Evolutionary conservation across 2,797 vertebrate genomes (phyloP).

Genomic region (Clarias fuscus): DNA sequence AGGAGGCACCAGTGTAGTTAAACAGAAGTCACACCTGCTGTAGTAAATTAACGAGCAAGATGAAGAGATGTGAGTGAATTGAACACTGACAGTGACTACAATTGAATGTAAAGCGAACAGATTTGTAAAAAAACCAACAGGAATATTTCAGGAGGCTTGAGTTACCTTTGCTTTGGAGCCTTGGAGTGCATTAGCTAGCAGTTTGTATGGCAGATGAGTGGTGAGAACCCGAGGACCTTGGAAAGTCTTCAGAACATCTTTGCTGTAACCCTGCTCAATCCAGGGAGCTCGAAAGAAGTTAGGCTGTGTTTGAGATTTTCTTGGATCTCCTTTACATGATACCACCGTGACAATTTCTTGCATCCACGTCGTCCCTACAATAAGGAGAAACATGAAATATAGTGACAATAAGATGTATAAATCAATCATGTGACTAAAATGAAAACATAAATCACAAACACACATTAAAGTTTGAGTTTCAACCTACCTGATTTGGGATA

Average conservation of each 20-base stretch:
- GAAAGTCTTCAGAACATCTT: conserved; percentile 54
- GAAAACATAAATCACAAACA: not conserved
- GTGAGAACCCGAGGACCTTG: conserved; percentile 73
- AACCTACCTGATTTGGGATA: conserved; percentile 87
- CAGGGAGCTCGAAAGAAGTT: conserved; percentile 85
- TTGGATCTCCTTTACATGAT: conserved; percentile 69
- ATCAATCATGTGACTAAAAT: not conserved
- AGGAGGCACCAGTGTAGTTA: not conserved
- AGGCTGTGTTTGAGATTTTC: conserved; percentile 69
- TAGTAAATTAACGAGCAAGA: not conserved
- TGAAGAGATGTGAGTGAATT: too few relatives aligned
- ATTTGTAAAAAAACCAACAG: not conserved
- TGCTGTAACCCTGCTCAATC: conserved; percentile 81
- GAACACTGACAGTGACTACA: not conserved
- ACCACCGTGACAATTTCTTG: conserved; percentile 84
- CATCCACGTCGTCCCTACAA: conserved; percentile 89
- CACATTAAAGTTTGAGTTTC: not conserved
- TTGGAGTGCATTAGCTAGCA: conserved; percentile 72
- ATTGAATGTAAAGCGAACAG: not conserved
- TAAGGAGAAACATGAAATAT: not conserved
- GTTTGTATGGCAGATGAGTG: conserved; percentile 76
- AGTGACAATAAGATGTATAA: not conserved
- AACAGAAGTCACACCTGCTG: not conserved
- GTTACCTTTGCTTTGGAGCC: conserved; percentile 78
- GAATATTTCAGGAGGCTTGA: not conserved